These are phyloP conservation scores for Meloidogyne exigua DNA, from an alignment of 1,140 invertebrate genomes.

Conservation along the genomic window DNA sequence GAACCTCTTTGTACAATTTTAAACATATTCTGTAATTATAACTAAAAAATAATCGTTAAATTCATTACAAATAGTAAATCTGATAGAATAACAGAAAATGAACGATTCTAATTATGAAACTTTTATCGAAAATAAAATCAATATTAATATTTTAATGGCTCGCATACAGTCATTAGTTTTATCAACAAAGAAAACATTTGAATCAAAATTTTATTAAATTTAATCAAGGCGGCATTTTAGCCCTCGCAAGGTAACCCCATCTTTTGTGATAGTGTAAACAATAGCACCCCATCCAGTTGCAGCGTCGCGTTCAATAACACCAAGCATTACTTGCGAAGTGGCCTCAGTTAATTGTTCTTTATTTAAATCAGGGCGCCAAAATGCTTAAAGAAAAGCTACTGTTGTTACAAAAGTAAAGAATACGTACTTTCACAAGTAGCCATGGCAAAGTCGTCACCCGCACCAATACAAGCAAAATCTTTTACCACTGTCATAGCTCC, in stretches of 20 bases:
- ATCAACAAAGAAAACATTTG: conserved; percentile 24
- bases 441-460: conserved; percentile 85
- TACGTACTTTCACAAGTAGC: conserved; percentile 92
- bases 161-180: neutral
- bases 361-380: conserved; percentile 65
- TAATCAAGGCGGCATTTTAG: conserved; percentile 63
- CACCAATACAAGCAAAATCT: conserved; percentile 93
- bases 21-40: neutral
- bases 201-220: conserved; percentile 5
- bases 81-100: neutral
- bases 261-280: conserved; percentile 79
- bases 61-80: no score
- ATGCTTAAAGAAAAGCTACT: conserved; percentile 48
- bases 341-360: conserved; percentile 94
- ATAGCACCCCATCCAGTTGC: conserved; percentile 95
- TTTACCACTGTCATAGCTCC: conserved; percentile 72
- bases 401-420: no score
- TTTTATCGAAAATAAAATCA: neutral
- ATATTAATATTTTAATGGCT: neutral
- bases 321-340: conserved; percentile 90
- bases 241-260: conserved; percentile 58
- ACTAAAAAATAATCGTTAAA: neutral
- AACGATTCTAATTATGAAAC: neutral
- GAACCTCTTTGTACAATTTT: neutral
- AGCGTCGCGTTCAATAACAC: conserved; percentile 92